Base-by-base conservation (phyloP, 1,140 invertebrate genomes). In the Megalopta genalis region DNA sequence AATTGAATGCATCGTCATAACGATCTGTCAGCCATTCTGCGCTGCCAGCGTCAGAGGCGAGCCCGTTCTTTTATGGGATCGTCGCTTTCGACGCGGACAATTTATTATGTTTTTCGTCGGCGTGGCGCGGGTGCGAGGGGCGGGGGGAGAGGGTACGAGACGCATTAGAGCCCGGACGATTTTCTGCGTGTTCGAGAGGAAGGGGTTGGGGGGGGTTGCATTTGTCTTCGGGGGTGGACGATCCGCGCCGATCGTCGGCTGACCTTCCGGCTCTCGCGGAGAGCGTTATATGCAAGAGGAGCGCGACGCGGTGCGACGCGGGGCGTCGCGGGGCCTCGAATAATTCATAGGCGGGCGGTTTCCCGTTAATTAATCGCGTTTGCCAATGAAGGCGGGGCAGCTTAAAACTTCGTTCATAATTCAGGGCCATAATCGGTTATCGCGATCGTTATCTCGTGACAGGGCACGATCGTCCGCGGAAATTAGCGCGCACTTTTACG, bases 401-500 rank as follows among this genome's bases (percentile, higher is more conserved):
- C 81, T 87, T 86, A 77, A 87, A 87, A 87, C 76, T 87, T 84
- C 59, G 74, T 77, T 84, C 85, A 86, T 86, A 86, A 86, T 86
- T 86, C 78, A 86, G 69, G 12, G 8, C 59, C 63, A 59, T 86
- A 86, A 86, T 86, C 85, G 81, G 81, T 86, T 86, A 86, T 86
- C 77, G 85, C 64, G 76, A 74, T 86, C 84, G 75, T 86, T 86
- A 85, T 85, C 68, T 71, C 62, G 52, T 66, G 67, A 81, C 57
- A 64, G 59, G 21, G 42, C 65, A 42, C 66, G 79, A 85, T 84
- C 78, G 64, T 46, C 59, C 57, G 8, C 57, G 75, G 65, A 77
- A 81, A 84, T 84, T 71, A 76, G 59, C 73, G 64, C 69, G 18
- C 42, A 25, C 66, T 85, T 85, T 84, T 85, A 85, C 54, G 74